These are phyloP conservation scores for Galeopterus variegatus DNA, from an alignment of 2,113 vertebrate species.

Conservation along the genomic window DNA sequence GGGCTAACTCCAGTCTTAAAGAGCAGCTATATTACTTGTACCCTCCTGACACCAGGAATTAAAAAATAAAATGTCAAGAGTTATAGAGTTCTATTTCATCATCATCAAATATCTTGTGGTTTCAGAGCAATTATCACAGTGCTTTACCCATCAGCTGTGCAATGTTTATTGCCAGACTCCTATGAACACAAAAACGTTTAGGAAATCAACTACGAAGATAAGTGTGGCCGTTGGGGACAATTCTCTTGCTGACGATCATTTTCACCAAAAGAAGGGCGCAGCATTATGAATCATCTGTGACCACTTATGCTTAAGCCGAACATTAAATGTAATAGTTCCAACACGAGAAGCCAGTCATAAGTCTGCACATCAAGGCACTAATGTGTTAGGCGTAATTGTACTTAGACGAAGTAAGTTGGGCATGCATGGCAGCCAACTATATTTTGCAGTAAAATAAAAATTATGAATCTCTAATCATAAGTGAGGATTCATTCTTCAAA, in stretches of 20 bases:
- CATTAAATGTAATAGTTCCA: slow-evolving; percentile 89
- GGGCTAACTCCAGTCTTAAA: slow-evolving; percentile 64
- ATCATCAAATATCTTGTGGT: slow-evolving; percentile 67
- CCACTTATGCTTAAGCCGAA: slow-evolving; percentile 86
- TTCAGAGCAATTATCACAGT: slow-evolving; percentile 67
- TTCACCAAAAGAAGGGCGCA: slow-evolving; percentile 85
- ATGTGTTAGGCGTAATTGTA: slow-evolving; percentile 86
- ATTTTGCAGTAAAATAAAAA: slow-evolving; percentile 83
- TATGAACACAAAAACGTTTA: slow-evolving; percentile 68
- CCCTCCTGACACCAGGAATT: slow-evolving; percentile 60
- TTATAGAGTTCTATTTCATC: slow-evolving; percentile 64
- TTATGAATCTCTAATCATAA: slow-evolving; percentile 86
- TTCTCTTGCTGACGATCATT: slow-evolving; percentile 83
- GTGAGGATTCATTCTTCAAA: slow-evolving; percentile 80
- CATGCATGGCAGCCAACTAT: slow-evolving; percentile 80
- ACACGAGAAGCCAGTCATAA: slow-evolving; percentile 80
- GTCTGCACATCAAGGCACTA: slow-evolving; percentile 82
- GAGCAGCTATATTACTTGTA: slow-evolving; percentile 51
- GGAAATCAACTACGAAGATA: slow-evolving; percentile 81
- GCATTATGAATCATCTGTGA: slow-evolving; percentile 88
- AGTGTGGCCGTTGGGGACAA: slow-evolving; percentile 77
- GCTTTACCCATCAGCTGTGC: slow-evolving; percentile 45
- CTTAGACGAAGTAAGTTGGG: slow-evolving; percentile 83
- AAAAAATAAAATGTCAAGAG: slow-evolving; percentile 78
- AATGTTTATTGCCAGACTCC: slow-evolving; percentile 68